phyloP scores from a whole-genome alignment of 2,888 invertebrate species.

The Tortrix viridana region DNA sequence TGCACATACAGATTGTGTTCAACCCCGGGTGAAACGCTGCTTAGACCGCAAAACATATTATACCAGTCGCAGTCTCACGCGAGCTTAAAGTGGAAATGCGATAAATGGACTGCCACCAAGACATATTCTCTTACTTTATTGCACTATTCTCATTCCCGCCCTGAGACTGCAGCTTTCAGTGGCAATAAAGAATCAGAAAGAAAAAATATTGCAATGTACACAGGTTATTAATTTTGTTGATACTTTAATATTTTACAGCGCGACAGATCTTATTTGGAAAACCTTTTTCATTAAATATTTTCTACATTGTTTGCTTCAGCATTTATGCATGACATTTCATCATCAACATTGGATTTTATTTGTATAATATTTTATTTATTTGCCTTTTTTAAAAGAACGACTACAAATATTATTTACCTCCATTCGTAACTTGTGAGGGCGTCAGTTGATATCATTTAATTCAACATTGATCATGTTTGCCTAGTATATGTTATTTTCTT shows the following conservation, averaged over 20 bases:
- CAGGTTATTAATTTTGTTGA: background rate
- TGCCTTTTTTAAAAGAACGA: too few relatives aligned
- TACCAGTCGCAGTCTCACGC: conserved; percentile 35
- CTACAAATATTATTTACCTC: too few relatives aligned
- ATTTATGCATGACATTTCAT: too few relatives aligned
- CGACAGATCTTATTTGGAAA: too few relatives aligned
- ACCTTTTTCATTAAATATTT: too few relatives aligned
- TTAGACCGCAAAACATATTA: conserved; percentile 23
- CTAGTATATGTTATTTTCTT: too few relatives aligned
- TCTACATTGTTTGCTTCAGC: too few relatives aligned
- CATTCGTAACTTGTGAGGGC: too few relatives aligned
- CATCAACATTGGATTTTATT: too few relatives aligned
- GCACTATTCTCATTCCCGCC: conserved; percentile 37
- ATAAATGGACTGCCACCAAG: conserved; percentile 54
- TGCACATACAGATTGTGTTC: conserved; percentile 6
- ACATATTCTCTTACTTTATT: conserved; percentile 50
- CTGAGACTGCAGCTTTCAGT: conserved; percentile 16
- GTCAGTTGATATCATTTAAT: too few relatives aligned
- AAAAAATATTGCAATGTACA: background rate
- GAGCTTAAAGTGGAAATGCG: conserved; percentile 44
- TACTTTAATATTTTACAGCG: background rate
- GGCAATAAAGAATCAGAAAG: conserved; percentile 5
- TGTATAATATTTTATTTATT: too few relatives aligned
- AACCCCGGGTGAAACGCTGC: background rate
- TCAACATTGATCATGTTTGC: too few relatives aligned